Evolutionary conservation across 2,888 invertebrate genomes (phyloP).

Genomic region (Colostygia pectinataria): DNA sequence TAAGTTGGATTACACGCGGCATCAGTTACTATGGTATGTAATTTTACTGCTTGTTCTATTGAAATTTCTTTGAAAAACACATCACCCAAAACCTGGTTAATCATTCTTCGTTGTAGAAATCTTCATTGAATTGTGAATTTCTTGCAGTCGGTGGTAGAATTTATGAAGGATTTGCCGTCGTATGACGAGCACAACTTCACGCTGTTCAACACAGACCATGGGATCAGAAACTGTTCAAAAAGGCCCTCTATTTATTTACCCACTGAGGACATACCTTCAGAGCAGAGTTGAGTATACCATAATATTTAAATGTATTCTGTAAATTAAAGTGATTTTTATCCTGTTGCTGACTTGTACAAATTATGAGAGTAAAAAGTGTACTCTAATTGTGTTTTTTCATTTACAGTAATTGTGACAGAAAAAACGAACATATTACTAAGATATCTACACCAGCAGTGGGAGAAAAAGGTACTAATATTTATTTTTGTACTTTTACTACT

Average conservation of each 20-base stretch:
- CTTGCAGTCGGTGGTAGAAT: slow-evolving; percentile 92
- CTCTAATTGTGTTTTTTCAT: slow-evolving; percentile 34
- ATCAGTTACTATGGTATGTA: slow-evolving; percentile 58
- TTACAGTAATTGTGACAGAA: slow-evolving; percentile 96
- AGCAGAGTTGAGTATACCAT: slow-evolving; percentile 89
- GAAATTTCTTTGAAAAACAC: neutral
- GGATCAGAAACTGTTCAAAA: slow-evolving; percentile 91
- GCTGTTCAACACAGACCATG: slow-evolving; percentile 93
- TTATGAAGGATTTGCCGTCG: slow-evolving; percentile 94
- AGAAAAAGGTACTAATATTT: slow-evolving; percentile 88
- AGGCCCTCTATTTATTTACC: slow-evolving; percentile 96
- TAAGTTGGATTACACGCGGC: slow-evolving; percentile 4
- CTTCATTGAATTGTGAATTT: slow-evolving; percentile 35
- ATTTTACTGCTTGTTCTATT: neutral
- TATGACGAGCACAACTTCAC: slow-evolving; percentile 96
- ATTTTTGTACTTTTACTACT: neutral
- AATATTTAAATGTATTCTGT: neutral
- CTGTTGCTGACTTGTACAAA: too few species aligned
- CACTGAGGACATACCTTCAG: slow-evolving; percentile 95
- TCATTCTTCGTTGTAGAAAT: slow-evolving; percentile 27
- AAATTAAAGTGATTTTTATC: too few species aligned
- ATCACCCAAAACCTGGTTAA: neutral
- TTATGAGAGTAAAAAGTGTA: too few species aligned
- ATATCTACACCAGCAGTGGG: slow-evolving; percentile 97
- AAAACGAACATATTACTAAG: slow-evolving; percentile 96